Evolutionary conservation across 2,888 invertebrate genomes (phyloP), one percentile per base, ranked within the genome.

Genomic region (Aphodius granarius): DNA sequence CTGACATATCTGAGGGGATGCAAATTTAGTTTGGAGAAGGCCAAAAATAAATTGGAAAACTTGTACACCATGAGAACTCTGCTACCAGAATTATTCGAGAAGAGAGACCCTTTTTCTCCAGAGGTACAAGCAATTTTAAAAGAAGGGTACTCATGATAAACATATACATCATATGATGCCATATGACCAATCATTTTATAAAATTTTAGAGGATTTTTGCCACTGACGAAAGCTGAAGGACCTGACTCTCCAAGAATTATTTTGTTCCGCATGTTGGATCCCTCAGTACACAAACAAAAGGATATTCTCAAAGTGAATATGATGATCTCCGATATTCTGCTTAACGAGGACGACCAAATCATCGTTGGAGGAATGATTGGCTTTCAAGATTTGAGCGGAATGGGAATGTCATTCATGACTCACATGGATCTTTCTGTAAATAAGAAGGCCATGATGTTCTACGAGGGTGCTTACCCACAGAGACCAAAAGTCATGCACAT

Each of bases 381-480:
- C 9, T 83, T 93, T 21, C 85, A 91, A 70, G 93, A 93, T 81
- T 84, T 91, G 83, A 85, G 88, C 70, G 88, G 88, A 62, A 87
- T 90, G 1, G 89, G 89, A 0, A 81, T 90, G n/a, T 88, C 85
- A n/a, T 90, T 91, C 78, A 84, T 91, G 19, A 87, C 89, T 71
- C 82, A 75, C 2, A 43, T 76, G 64, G 90, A 91, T 0, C 91
- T 92, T 0, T 84, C 89, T 0, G 79, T 91, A 19, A 89, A 91
- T 16, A 92, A 91, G 81, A 92, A 92, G 81, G 86, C 78, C 9
- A 79, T 82, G 77, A 79, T 79, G 72, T 73, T 78, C 74, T 88
- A 88, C 22, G 90, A 92, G 84, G 91, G 91, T 77, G 91, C 89
- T 0, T 85, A 91, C 75, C 93, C 93, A 0, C 83, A 91, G n/a